Conservation (phyloP, 2,888 invertebrate species). For the Protophormia terraenovae region DNA sequence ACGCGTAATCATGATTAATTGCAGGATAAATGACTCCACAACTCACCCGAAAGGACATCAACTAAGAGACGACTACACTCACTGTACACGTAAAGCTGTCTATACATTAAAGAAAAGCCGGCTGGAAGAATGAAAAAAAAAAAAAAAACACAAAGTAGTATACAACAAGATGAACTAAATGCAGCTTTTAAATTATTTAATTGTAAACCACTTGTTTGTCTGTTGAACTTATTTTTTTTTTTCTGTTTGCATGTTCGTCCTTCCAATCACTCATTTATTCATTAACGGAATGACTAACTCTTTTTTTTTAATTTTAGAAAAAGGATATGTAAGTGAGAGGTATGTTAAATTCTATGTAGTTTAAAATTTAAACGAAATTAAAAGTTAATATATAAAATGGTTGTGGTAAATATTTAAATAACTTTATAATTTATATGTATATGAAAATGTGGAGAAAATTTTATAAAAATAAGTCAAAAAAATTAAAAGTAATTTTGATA, state of each 20-base stretch:
- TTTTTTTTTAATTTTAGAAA: not conserved
- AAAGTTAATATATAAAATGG: too few relatives aligned
- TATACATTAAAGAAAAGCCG: constrained; percentile 63
- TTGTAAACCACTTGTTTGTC: constrained; percentile 73
- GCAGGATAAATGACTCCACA: constrained; percentile 78
- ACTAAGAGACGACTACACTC: constrained; percentile 20
- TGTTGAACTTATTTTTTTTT: constrained; percentile 17
- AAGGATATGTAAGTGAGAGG: not conserved
- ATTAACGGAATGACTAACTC: constrained; percentile 58
- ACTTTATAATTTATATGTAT: too few relatives aligned
- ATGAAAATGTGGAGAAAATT: too few relatives aligned
- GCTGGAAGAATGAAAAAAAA: constrained; percentile 24
- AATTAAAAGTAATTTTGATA: too few relatives aligned
- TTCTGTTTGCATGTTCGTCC: not conserved
- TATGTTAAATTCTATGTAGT: not conserved
- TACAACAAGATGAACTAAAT: constrained; percentile 57
- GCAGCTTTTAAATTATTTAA: constrained; percentile 76
- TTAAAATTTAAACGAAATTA: not conserved
- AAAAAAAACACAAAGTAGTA: constrained; percentile 2
- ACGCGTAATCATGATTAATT: constrained; percentile 80
- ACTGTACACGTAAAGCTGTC: constrained; percentile 21
- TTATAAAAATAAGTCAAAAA: too few relatives aligned
- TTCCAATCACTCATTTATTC: constrained; percentile 51
- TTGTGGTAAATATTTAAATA: too few relatives aligned
- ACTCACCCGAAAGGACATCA: constrained; percentile 69